Evolutionary conservation across 2,797 vertebrate genomes (phyloP), one percentile per base, ranked within the genome.

Genomic region (Adrianichthys oophorus): DNA sequence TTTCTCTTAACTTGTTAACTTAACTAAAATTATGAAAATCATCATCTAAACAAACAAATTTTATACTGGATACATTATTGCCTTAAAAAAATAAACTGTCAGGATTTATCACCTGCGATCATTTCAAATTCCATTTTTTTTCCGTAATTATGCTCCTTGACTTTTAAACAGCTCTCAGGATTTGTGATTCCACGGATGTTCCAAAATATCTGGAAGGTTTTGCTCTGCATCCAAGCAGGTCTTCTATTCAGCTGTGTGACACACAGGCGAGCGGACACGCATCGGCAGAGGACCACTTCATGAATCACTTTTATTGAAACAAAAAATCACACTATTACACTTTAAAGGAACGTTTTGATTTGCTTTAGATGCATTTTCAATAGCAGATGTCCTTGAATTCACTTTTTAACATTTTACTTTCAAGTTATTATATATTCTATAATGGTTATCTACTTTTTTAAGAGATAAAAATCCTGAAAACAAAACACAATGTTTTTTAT

Each of bases 171-270:
- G 21, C 14, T 23, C 6, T 29, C 4, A 21, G 10, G 12, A 15
- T 62, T 62, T 59, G 26, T 17, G 44, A 16, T 54, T 60, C 21
- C 62, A 48, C 7, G 15, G 42, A 44, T n/a, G n/a, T n/a, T n/a
- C n/a, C n/a, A n/a, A 45, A 69, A 76, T 71, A 81, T 75, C 68
- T 77, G 70, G 50, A 55, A 63, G 65, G 57, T 37, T 67, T 59
- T 64, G 48, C n/a, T 19, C 43, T 52, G 2, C 0, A 32, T 56
- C 56, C 2, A 29, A 69, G 63, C 29, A 18, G 54, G 62, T 54
- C 58, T 5, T 15, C 24, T 45, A 50, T 37, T 50, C 41, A 5
- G 44, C 37, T 21, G 21, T 53, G 56, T 47, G 43, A 32, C 17
- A 67, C 56, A 62, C 68, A 67, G 53, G 29, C 51, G 4, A 8